phyloP scores from a whole-genome alignment of 2,888 invertebrate genomes.

The Sesamia inferens region DNA sequence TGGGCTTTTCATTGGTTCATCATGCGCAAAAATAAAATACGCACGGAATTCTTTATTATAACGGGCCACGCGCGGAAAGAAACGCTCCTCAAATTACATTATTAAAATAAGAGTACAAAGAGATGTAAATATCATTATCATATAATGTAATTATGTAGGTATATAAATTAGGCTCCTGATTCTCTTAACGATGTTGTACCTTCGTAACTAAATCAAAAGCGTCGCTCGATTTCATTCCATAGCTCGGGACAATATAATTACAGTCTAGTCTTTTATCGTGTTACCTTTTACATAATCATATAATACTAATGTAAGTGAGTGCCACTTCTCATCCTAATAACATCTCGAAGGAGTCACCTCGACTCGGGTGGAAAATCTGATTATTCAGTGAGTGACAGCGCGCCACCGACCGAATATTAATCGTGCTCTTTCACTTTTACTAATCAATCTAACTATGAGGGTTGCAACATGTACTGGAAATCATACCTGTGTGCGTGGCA shows the following conservation, averaged over 20 bases:
- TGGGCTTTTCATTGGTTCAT: conserved; percentile 34
- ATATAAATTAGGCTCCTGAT: conserved; percentile 24
- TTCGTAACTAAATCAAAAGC: conserved; percentile 45
- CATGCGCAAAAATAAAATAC: conserved; percentile 31
- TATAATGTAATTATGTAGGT: conserved; percentile 18
- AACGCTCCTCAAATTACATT: conserved; percentile 4
- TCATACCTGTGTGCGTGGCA: conserved; percentile 71
- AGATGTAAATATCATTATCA: neutral
- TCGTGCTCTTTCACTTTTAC: conserved; percentile 72
- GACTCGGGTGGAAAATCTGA: conserved; percentile 78
- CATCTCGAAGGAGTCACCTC: conserved; percentile 73
- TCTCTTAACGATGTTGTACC: conserved; percentile 33
- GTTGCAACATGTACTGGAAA: conserved; percentile 70
- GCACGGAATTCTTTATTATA: conserved; percentile 10
- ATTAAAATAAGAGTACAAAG: conserved; percentile 19
- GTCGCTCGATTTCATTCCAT: conserved; percentile 34
- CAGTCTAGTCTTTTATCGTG: conserved; percentile 48
- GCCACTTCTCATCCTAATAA: conserved; percentile 67
- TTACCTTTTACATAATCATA: conserved; percentile 57
- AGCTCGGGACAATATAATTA: conserved; percentile 41
- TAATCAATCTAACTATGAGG: conserved; percentile 76
- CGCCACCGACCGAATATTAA: conserved; percentile 79
- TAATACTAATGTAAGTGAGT: conserved; percentile 63
- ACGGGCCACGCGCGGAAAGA: neutral
- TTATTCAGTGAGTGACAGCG: conserved; percentile 78